Percentiles rank a stretch among this genome's conserved stretches.
Evolutionary conservation across 2,888 invertebrate species (phyloP).

Genomic region (Artemia sp.): DNA sequence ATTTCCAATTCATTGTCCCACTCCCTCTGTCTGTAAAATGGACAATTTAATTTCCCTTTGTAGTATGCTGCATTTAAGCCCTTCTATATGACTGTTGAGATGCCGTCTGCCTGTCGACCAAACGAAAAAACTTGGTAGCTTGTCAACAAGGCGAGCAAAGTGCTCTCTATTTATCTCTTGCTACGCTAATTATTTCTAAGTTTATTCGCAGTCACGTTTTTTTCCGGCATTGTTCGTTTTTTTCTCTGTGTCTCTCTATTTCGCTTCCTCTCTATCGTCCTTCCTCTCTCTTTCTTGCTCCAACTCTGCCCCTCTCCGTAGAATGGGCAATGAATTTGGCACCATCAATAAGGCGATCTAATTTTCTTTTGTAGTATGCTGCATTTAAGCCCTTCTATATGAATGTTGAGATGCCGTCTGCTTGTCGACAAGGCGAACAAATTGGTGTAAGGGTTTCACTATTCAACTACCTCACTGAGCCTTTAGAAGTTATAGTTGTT

Average conservation of each 20-base stretch:
- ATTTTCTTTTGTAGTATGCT: slow-evolving; percentile 44
- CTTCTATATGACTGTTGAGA: slow-evolving; percentile 87
- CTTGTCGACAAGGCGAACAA: slow-evolving; percentile 76
- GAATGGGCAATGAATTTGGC: not conserved
- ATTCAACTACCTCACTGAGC: slow-evolving; percentile 76
- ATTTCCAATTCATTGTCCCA: no score
- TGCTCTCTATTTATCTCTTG: no score
- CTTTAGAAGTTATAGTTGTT: slow-evolving; percentile 72
- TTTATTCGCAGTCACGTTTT: no score
- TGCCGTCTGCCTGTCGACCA: slow-evolving; percentile 60
- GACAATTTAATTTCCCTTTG: slow-evolving; percentile 24
- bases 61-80: slow-evolving; percentile 75
- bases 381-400: slow-evolving; percentile 86
- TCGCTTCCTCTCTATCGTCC: no score
- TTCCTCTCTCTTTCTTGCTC: no score
- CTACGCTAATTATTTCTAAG: no score
- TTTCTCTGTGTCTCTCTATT: no score
- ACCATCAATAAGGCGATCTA: no score
- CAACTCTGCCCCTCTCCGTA: no score
- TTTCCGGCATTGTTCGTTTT: no score
- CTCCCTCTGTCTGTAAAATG: not conserved
- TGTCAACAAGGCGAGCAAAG: slow-evolving; percentile 37
- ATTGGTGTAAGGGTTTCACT: slow-evolving; percentile 77
- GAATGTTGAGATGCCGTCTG: slow-evolving; percentile 73
- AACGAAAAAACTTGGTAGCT: slow-evolving; percentile 79